Evolutionary conservation across 1,140 invertebrate genomes (phyloP), one percentile per base, ranked within the genome.

Genomic region (Anastrepha obliqua): DNA sequence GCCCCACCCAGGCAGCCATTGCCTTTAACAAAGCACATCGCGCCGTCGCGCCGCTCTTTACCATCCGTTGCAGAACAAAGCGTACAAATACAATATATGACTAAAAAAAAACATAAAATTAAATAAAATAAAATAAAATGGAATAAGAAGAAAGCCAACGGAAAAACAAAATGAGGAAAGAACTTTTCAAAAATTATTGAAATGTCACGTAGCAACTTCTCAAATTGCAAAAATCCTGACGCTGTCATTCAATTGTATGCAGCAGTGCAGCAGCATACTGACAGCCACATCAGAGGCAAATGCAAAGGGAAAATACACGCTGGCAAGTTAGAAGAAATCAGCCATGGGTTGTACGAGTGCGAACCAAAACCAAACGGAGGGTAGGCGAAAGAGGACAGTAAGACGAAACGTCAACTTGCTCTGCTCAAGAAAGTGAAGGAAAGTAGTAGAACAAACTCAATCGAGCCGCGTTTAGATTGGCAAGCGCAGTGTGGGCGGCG

Each of bases 201-300:
- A 92, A 92, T 92, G 91, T 92, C 91, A 92, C 91, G 91, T 92
- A 92, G 91, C 91, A 92, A 92, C 91, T 92, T 92, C 91, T 92
- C 91, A 92, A 92, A 92, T 92, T 92, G 91, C 91, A 92, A 91
- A 92, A 92, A 92, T 92, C 91, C 91, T 92, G 91, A 92, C 90
- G 91, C 91, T 92, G 91, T 92, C 91, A 91, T 92, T 92, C 91
- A 92, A 92, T 92, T 91, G 90, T 92, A 88, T 92, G 91, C 89
- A 87, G 86, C 86, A 87, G 86, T 74, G 65, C 67, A 87, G 86
- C 59, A 62, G 85, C 55, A 87, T n/a, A 58, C 51, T 67, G 67
- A 70, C 86, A 78, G 55, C 67, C 58, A 78, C 47, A 74, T 74
- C 58, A 87, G 42, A 44, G 59, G 85, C 74, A 42, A 74, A 42